phyloP scores from a whole-genome alignment of 2,888 invertebrate genomes.

The Vannuccia rotundouncinata region DNA sequence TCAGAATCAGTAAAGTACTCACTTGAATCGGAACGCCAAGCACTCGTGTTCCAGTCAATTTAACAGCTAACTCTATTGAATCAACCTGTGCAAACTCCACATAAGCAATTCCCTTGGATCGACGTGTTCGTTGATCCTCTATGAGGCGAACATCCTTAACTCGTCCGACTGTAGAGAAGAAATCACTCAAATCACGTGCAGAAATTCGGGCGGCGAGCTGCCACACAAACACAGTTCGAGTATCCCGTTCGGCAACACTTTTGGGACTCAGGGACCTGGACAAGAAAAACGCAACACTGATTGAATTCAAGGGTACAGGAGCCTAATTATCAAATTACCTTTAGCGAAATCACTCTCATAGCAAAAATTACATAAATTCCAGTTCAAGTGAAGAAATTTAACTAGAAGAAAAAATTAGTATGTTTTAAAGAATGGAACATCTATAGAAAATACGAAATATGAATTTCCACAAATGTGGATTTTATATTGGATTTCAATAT shows the following conservation, averaged over 20 bases:
- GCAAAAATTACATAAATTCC: no score
- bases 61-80: constrained; percentile 88
- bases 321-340: no score
- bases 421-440: no score
- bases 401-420: no score
- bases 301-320: no score
- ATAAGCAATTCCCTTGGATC: constrained; percentile 99
- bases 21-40: constrained; percentile 77
- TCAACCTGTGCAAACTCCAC: constrained; percentile 97
- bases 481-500: no score
- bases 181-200: constrained; percentile 90
- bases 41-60: constrained; percentile 71
- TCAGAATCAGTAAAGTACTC: no score
- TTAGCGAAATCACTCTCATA: no score
- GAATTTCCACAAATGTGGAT: no score
- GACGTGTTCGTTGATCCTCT: constrained; percentile 92
- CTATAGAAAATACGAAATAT: no score
- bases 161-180: constrained; percentile 96
- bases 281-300: background rate
- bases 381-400: no score
- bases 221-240: constrained; percentile 98
- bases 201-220: constrained; percentile 88
- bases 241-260: constrained; percentile 92
- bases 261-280: background rate
- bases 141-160: constrained; percentile 93